phyloP scores from a whole-genome alignment of 2,888 invertebrate genomes.

The Schrankia costaestrigalis region DNA sequence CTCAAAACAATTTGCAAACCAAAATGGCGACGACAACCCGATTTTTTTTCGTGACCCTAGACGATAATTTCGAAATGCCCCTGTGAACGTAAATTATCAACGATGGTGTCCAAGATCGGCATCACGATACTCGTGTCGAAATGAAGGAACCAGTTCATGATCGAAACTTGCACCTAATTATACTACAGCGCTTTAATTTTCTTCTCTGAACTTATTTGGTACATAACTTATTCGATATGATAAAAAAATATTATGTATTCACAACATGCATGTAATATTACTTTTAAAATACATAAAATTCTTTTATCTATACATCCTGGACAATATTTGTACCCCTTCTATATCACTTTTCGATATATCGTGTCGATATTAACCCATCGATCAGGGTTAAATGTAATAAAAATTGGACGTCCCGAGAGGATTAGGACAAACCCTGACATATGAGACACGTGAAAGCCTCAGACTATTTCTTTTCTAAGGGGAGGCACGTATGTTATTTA shows the following conservation, averaged over 20 bases:
- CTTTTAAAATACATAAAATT: constrained; percentile 9
- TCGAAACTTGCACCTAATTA: constrained; percentile 32
- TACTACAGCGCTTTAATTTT: constrained; percentile 36
- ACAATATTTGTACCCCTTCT: constrained; percentile 55
- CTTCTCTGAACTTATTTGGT: constrained; percentile 18
- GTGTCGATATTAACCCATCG: constrained; percentile 66
- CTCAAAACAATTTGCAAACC: constrained; percentile 55
- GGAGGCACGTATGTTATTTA: constrained; percentile 56
- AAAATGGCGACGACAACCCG: constrained; percentile 49
- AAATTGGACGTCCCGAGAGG: constrained; percentile 70
- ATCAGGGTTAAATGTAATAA: constrained; percentile 75
- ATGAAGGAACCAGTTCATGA: constrained; percentile 40
- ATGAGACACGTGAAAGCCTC: constrained; percentile 73
- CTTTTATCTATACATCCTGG: constrained; percentile 19
- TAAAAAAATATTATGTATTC: constrained; percentile 8
- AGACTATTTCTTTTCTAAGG: constrained; percentile 58
- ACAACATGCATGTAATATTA: constrained; percentile 19
- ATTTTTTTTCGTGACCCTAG: constrained; percentile 48
- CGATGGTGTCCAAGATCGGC: constrained; percentile 50
- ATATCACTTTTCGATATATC: constrained; percentile 59
- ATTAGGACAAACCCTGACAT: constrained; percentile 75
- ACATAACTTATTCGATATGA: constrained; percentile 1
- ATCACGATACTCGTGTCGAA: constrained; percentile 49
- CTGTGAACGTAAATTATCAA: constrained; percentile 63
- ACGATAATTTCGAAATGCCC: constrained; percentile 53